Percentiles rank a stretch among this genome's conserved stretches.
These are phyloP conservation scores for Prochilodus magdalenae DNA, from an alignment of 2,113 vertebrate genomes.

Conservation along the genomic window DNA sequence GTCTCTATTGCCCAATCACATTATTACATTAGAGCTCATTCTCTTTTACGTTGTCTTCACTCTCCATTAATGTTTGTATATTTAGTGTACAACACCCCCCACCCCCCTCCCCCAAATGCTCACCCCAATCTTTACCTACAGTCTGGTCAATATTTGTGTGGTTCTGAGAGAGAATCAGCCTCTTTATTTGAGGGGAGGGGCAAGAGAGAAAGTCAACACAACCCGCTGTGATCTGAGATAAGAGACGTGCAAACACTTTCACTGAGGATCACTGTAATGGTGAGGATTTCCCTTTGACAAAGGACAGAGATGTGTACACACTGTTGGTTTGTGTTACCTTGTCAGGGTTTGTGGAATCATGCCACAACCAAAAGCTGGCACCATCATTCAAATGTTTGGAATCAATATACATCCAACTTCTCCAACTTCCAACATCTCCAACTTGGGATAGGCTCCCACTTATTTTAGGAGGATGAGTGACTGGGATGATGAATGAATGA, in stretches of 20 bases:
- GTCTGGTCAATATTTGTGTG: slow-evolving; percentile 49
- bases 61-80: background rate
- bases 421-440: too few species aligned
- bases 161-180: slow-evolving; percentile 41
- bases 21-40: background rate
- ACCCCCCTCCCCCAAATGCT: background rate
- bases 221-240: slow-evolving; percentile 55
- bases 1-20: background rate
- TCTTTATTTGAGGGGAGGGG: slow-evolving; percentile 51
- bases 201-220: slow-evolving; percentile 49
- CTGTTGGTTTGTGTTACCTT: too few species aligned
- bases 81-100: background rate
- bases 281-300: slow-evolving; percentile 20
- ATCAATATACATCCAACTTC: too few species aligned
- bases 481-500: too few species aligned
- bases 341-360: too few species aligned
- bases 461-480: too few species aligned
- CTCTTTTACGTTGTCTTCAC: background rate
- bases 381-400: too few species aligned
- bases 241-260: slow-evolving; percentile 49
- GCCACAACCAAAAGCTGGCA: too few species aligned
- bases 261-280: slow-evolving; percentile 3
- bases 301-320: background rate
- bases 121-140: slow-evolving; percentile 4
- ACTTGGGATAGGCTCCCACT: too few species aligned